phyloP scores from a whole-genome alignment of 2,797 vertebrate species.

The Macroramphosus scolopax region DNA sequence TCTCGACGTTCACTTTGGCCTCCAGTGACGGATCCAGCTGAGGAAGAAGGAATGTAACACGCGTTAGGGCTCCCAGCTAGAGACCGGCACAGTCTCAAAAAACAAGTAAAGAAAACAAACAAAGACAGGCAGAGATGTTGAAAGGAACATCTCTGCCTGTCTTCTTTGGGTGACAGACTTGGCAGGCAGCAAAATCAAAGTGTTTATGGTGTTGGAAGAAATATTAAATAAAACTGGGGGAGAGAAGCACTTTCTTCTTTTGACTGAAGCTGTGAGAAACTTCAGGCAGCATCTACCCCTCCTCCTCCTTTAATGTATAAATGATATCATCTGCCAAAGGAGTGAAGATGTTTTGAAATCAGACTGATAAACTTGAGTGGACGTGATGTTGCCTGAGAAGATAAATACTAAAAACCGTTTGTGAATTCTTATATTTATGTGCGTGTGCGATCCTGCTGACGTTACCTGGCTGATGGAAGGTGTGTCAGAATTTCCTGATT shows the following conservation, averaged over 20 bases:
- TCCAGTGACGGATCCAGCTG: conserved; percentile 90
- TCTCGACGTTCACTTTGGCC: conserved; percentile 79
- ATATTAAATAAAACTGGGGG: neutral
- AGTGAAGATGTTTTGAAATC: conserved; percentile 4
- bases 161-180: neutral
- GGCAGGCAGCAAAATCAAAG: neutral
- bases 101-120: no score
- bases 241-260: neutral
- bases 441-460: conserved; percentile 35
- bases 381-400: no score
- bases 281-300: no score
- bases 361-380: no score
- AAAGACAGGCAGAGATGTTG: no score
- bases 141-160: no score
- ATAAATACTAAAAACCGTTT: no score
- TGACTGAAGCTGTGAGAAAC: neutral
- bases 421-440: no score
- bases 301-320: no score
- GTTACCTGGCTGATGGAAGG: conserved; percentile 49
- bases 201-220: neutral
- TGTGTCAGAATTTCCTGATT: conserved; percentile 47
- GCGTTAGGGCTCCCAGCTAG: no score
- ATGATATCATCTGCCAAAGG: no score
- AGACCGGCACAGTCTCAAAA: no score
- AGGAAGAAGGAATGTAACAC: conserved; percentile 18